Conservation (phyloP, 2,113 vertebrate species). For the Pseudorhombus dupliciocellatus region DNA sequence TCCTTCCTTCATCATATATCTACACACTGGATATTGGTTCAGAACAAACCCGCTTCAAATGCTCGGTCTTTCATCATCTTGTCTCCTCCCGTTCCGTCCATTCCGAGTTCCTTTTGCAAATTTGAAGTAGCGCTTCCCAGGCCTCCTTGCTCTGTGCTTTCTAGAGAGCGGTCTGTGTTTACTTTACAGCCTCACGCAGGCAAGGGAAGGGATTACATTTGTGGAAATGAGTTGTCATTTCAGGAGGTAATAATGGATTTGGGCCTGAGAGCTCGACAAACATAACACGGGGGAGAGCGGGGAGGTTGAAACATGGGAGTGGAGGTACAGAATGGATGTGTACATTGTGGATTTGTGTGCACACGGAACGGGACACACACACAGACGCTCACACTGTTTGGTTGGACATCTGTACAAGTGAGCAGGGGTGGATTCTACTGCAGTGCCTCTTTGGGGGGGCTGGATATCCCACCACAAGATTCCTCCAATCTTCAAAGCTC, state of each 20-base stretch:
- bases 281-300: slow-evolving; percentile 59
- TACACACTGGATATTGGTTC: not conserved
- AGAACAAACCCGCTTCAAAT: slow-evolving; percentile 55
- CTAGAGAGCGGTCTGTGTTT: slow-evolving; percentile 64
- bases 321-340: slow-evolving; percentile 44
- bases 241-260: slow-evolving; percentile 83
- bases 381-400: slow-evolving; percentile 44
- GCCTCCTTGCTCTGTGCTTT: slow-evolving; percentile 44
- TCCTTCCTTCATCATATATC: not conserved
- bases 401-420: slow-evolving; percentile 67
- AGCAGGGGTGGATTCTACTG: slow-evolving; percentile 46
- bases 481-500: slow-evolving; percentile 67
- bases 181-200: slow-evolving; percentile 65
- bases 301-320: slow-evolving; percentile 57
- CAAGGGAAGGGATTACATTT: slow-evolving; percentile 77
- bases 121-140: slow-evolving; percentile 55
- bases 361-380: slow-evolving; percentile 16
- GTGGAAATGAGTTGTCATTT: slow-evolving; percentile 83
- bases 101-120: slow-evolving; percentile 54
- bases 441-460: slow-evolving; percentile 41
- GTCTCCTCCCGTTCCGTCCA: slow-evolving; percentile 34
- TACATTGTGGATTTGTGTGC: slow-evolving; percentile 49
- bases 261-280: slow-evolving; percentile 81
- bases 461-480: slow-evolving; percentile 57
- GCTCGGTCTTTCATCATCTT: slow-evolving; percentile 49